A percentile compares a stretch with the other conserved stretches of the same genome.
phyloP scores from a whole-genome alignment of 2,797 vertebrate genomes.

The Pterois miles region DNA sequence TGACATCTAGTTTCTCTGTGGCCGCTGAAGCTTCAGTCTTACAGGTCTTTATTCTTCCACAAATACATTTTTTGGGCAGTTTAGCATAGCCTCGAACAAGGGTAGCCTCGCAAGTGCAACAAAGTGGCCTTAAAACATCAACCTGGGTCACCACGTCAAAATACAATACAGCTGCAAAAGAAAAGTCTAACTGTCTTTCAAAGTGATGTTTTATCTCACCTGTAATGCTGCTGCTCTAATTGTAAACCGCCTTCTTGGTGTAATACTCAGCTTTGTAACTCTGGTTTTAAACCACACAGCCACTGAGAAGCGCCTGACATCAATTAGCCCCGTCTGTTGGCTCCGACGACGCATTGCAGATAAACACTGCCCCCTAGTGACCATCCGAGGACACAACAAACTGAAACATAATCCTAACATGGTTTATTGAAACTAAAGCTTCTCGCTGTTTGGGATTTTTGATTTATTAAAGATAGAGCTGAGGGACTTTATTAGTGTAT shows the following conservation, averaged over 20 bases:
- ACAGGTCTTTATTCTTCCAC: neutral
- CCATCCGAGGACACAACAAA: neutral
- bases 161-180: neutral
- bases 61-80: neutral
- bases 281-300: slow-evolving; percentile 2
- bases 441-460: neutral
- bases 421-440: neutral
- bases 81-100: neutral
- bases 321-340: slow-evolving; percentile 57
- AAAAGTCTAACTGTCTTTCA: neutral
- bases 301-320: slow-evolving; percentile 49
- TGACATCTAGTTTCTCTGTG: neutral
- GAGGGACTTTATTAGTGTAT: neutral
- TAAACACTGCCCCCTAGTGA: slow-evolving; percentile 87
- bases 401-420: neutral
- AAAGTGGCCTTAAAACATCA: neutral
- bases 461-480: neutral
- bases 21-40: neutral
- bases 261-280: slow-evolving; percentile 34
- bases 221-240: slow-evolving; percentile 1
- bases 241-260: slow-evolving; percentile 11
- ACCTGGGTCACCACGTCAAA: neutral
- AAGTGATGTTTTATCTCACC: slow-evolving; percentile 19
- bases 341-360: slow-evolving; percentile 65
- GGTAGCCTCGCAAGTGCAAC: neutral